A percentile compares a stretch with the other conserved stretches of the same genome.
These are phyloP conservation scores for Euglossa dilemma DNA, from an alignment of 1,140 invertebrate species.

Conservation along the genomic window DNA sequence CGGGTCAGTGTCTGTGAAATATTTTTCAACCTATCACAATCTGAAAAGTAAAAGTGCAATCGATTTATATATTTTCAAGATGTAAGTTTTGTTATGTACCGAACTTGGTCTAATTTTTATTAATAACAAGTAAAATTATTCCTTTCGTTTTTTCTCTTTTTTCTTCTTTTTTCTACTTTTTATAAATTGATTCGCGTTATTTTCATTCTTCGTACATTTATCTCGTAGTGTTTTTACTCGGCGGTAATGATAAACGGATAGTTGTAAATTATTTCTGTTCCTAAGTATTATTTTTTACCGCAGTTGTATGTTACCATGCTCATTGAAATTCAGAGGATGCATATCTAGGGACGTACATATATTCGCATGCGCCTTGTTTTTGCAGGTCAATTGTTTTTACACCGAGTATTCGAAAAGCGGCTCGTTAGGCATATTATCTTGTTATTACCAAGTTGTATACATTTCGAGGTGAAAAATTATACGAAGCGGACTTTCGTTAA, in stretches of 20 bases:
- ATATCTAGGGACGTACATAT: background rate
- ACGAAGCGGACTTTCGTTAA: too few species aligned
- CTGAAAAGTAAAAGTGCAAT: constrained; percentile 22
- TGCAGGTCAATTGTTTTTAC: background rate
- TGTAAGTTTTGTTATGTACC: background rate
- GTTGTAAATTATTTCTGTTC: constrained; percentile 10
- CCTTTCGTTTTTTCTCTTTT: too few species aligned
- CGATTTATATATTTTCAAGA: background rate
- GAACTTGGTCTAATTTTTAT: background rate
- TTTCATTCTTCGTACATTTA: background rate
- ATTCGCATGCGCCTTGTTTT: background rate
- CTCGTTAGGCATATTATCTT: background rate
- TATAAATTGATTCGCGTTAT: background rate
- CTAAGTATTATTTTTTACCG: background rate
- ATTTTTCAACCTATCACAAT: background rate
- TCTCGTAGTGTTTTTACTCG: background rate
- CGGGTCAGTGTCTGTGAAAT: background rate
- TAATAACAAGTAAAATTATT: background rate
- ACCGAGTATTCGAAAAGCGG: background rate
- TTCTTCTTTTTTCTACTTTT: too few species aligned
- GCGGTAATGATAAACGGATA: background rate
- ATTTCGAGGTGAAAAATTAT: background rate
- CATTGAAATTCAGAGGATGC: background rate
- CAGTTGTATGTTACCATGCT: constrained; percentile 17
- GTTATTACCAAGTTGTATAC: background rate